Evolutionary conservation across 2,113 vertebrate genomes (phyloP).

Genomic region (Chionis minor): DNA sequence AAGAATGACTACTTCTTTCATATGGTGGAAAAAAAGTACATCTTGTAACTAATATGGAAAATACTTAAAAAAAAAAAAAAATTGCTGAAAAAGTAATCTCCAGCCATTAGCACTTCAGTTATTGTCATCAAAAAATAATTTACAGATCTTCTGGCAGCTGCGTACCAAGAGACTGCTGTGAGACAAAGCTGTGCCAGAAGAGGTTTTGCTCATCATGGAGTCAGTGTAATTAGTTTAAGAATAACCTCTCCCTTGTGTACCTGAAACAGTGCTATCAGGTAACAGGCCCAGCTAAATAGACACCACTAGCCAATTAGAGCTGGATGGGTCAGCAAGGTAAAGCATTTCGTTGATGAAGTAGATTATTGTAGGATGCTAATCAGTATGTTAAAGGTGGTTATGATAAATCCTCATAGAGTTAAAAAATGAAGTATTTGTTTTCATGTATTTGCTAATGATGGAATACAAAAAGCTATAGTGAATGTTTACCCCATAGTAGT

Average conservation of each 20-base stretch:
- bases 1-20: neutral
- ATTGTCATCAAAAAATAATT: slow-evolving; percentile 43
- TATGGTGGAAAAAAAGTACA: neutral
- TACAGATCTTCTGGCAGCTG: neutral
- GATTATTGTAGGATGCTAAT: neutral
- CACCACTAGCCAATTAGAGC: neutral
- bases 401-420: neutral
- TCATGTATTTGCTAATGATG: neutral
- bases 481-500: neutral
- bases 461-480: neutral
- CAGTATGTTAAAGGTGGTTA: neutral
- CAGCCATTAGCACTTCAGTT: slow-evolving; percentile 20
- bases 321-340: neutral
- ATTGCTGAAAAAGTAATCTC: neutral
- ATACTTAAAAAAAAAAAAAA: neutral
- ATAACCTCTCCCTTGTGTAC: neutral
- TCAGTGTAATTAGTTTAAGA: slow-evolving; percentile 28
- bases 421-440: neutral
- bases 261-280: neutral
- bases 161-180: neutral
- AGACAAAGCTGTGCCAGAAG: neutral
- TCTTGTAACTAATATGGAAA: neutral
- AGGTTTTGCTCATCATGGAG: neutral
- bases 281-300: neutral
- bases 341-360: neutral